phyloP scores from a whole-genome alignment of 2,113 vertebrate genomes.

The Prolemur simus region DNA sequence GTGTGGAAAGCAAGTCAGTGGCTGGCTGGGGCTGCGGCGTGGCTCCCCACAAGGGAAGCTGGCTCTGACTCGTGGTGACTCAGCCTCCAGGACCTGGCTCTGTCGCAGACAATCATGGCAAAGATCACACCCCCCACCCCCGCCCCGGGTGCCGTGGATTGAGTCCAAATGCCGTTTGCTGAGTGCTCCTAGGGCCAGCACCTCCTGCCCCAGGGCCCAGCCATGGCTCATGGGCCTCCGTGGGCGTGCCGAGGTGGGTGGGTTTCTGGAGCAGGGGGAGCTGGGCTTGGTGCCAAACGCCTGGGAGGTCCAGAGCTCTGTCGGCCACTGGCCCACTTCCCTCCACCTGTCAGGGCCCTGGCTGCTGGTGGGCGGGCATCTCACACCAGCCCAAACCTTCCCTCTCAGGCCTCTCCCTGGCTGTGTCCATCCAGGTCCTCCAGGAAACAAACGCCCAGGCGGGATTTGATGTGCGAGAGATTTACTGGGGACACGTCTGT shows the following conservation, averaged over 20 bases:
- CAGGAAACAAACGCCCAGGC: background rate
- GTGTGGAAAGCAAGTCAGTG: too few relatives aligned
- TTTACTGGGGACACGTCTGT: background rate
- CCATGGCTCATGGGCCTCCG: background rate
- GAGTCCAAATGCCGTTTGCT: background rate
- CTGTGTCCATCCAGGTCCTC: background rate
- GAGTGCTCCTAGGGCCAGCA: background rate
- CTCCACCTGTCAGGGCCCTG: background rate
- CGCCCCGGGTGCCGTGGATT: too few relatives aligned
- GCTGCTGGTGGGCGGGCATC: background rate
- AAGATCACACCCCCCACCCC: too few relatives aligned
- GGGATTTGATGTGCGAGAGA: background rate
- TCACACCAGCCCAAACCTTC: background rate
- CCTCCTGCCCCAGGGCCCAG: background rate
- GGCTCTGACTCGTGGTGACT: background rate
- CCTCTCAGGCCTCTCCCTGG: background rate
- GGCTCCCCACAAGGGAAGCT: background rate
- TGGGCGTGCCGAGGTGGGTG: background rate
- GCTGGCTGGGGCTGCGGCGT: too few relatives aligned
- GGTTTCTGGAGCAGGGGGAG: background rate
- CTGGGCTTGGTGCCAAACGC: too few relatives aligned
- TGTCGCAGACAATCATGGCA: background rate
- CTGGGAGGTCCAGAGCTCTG: background rate
- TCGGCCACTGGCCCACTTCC: background rate
- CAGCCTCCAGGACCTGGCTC: background rate